Percentiles rank a stretch among this genome's conserved stretches.
These are phyloP conservation scores for Pammene aurita DNA, from an alignment of 2,888 invertebrate genomes.

Conservation along the genomic window DNA sequence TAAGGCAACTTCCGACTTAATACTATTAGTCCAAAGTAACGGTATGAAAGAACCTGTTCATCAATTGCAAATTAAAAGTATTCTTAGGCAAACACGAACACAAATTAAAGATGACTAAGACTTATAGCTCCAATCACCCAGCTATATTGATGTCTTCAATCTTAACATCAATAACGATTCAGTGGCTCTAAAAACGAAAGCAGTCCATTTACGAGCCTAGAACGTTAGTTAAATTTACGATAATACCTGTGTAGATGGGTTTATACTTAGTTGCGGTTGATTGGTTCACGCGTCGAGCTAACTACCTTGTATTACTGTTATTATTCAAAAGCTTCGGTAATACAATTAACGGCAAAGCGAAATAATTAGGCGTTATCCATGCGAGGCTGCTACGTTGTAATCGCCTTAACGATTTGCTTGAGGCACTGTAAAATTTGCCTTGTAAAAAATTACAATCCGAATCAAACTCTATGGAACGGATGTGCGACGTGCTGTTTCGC, in stretches of 20 bases:
- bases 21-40: background rate
- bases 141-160: slow-evolving; percentile 31
- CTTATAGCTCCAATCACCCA: slow-evolving; percentile 24
- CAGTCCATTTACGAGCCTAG: slow-evolving; percentile 26
- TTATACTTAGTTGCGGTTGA: slow-evolving; percentile 35
- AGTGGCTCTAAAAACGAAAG: slow-evolving; percentile 41
- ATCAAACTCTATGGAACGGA: background rate
- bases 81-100: slow-evolving; percentile 8
- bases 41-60: background rate
- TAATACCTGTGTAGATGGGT: slow-evolving; percentile 27
- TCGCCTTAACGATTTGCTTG: slow-evolving; percentile 43
- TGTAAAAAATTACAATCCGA: slow-evolving; percentile 6
- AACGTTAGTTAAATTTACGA: slow-evolving; percentile 37
- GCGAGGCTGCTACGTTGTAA: slow-evolving; percentile 43
- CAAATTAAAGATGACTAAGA: slow-evolving; percentile 11
- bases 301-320: slow-evolving; percentile 43
- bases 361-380: slow-evolving; percentile 45
- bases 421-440: slow-evolving; percentile 41
- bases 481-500: background rate
- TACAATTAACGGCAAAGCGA: slow-evolving; percentile 43
- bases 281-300: slow-evolving; percentile 38
- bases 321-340: slow-evolving; percentile 43
- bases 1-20: too few relatives aligned
- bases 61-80: slow-evolving; percentile 25
- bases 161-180: slow-evolving; percentile 24